phyloP scores from a whole-genome alignment of 2,113 vertebrate genomes.

The Puntigrus tetrazona region DNA sequence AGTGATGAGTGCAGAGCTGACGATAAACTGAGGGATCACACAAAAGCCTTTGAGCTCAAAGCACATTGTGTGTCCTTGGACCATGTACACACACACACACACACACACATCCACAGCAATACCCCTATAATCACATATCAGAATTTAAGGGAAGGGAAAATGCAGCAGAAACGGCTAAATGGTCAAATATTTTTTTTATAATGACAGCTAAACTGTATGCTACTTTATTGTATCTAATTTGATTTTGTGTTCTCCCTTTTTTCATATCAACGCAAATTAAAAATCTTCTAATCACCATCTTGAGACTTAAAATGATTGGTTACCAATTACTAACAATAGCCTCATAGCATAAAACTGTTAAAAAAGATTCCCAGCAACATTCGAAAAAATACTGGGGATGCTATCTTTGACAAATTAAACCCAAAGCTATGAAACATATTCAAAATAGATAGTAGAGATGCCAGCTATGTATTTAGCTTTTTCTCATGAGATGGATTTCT shows the following conservation, averaged over 20 bases:
- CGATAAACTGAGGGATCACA: constrained; percentile 18
- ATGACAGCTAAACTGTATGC: background rate
- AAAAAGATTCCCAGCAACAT: background rate
- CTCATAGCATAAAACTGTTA: background rate
- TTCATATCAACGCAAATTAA: background rate
- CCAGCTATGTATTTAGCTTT: too few relatives aligned
- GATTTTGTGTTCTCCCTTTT: background rate
- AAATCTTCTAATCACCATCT: too few relatives aligned
- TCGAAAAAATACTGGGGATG: background rate
- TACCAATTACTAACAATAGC: background rate
- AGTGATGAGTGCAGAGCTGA: constrained; percentile 28
- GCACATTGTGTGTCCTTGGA: constrained; percentile 43
- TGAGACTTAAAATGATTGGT: too few relatives aligned
- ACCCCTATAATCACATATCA: constrained; percentile 4
- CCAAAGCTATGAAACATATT: background rate
- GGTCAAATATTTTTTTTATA: background rate
- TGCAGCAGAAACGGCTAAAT: background rate
- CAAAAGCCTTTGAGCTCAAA: constrained; percentile 7
- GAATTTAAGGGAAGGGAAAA: background rate
- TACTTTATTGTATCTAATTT: background rate
- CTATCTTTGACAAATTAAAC: background rate
- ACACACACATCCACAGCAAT: background rate
- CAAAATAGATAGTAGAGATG: background rate
- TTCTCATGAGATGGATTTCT: background rate
- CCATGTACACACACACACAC: background rate